Conservation (phyloP, 2,888 invertebrate genomes). For the Drosophila rellima region DNA sequence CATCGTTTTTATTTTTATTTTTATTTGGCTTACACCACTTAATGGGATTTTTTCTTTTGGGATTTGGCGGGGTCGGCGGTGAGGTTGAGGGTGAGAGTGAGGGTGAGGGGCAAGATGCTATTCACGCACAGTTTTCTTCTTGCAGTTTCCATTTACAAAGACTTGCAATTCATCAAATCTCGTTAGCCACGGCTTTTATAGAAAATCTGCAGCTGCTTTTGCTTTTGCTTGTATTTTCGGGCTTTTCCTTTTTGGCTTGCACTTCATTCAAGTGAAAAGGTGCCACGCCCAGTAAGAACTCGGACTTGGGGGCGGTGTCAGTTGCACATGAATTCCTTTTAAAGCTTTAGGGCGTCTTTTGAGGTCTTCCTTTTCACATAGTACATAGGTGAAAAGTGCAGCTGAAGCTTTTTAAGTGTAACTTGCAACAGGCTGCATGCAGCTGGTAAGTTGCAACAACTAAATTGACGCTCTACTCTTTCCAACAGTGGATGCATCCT, state of each 20-base stretch:
- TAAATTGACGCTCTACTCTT: background rate
- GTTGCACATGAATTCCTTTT: conserved; percentile 17
- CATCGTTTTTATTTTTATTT: conserved; percentile 28
- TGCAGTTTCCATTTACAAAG: conserved; percentile 75
- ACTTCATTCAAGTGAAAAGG: conserved; percentile 50
- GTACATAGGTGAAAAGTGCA: background rate
- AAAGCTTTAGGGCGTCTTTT: conserved; percentile 21
- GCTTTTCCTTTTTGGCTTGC: conserved; percentile 44
- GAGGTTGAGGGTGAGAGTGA: no score
- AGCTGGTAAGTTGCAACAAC: conserved; percentile 2
- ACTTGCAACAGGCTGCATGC: conserved; percentile 7
- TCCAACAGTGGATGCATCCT: background rate
- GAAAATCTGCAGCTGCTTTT: conserved; percentile 75
- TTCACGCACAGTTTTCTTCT: conserved; percentile 76
- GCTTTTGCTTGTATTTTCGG: conserved; percentile 37
- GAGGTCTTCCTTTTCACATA: conserved; percentile 18
- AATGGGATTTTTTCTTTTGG: conserved; percentile 59
- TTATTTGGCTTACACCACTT: conserved; percentile 73
- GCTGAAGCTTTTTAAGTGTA: conserved; percentile 10
- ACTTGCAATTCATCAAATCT: conserved; percentile 80
- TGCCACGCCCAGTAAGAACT: conserved; percentile 47
- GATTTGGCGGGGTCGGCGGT: conserved; percentile 22
- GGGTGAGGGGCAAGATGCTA: conserved; percentile 36
- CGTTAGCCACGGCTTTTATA: conserved; percentile 79
- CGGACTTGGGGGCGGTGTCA: background rate